A percentile compares a stretch with the other conserved stretches of the same genome.
phyloP scores from a whole-genome alignment of 2,113 vertebrate genomes.

The Pampusana beccarii region DNA sequence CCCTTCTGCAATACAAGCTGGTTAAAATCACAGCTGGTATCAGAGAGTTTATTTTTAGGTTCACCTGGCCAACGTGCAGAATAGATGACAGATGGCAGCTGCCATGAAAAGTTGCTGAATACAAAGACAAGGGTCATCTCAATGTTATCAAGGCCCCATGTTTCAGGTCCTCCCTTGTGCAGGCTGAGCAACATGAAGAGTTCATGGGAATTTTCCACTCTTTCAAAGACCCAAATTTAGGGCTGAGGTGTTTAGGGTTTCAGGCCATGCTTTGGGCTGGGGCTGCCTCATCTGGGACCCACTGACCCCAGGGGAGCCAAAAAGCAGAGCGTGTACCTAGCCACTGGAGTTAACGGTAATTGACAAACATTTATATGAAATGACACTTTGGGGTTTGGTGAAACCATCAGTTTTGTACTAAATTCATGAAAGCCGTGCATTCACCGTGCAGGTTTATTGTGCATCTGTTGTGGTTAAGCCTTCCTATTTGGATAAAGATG shows the following conservation, averaged over 20 bases:
- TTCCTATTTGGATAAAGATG: background rate
- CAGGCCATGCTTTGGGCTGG: background rate
- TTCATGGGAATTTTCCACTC: background rate
- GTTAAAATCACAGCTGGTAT: background rate
- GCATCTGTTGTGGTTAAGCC: background rate
- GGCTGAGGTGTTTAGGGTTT: background rate
- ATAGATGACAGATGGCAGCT: background rate
- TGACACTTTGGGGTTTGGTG: background rate
- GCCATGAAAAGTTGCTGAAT: background rate
- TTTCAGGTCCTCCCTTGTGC: background rate
- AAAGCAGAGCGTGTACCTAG: background rate
- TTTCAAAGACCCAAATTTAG: background rate
- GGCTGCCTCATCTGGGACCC: background rate
- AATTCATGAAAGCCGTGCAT: background rate
- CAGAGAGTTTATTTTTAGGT: background rate
- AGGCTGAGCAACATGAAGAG: conserved; percentile 9
- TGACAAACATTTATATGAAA: background rate
- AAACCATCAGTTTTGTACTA: background rate
- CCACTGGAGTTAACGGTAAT: background rate
- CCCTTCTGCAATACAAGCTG: background rate
- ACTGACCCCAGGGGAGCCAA: background rate
- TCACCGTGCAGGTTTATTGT: background rate
- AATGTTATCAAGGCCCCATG: background rate
- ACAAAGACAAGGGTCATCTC: background rate
- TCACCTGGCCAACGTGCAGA: background rate